Evolutionary conservation across 1,140 invertebrate species (phyloP).

Genomic region (Anthonomus grandis): DNA sequence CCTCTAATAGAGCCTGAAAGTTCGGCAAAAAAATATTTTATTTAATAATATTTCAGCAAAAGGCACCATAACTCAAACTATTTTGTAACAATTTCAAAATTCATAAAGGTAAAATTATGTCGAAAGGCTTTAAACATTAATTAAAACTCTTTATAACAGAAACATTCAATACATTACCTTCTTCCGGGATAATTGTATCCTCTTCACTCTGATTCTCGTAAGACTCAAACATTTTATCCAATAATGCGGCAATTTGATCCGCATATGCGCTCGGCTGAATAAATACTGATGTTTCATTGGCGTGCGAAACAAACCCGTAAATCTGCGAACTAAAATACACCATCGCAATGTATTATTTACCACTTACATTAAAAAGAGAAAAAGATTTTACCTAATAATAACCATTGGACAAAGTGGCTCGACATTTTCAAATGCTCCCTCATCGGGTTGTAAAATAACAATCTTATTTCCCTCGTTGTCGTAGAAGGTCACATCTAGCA

Average conservation of each 20-base stretch:
- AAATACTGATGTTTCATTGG: slow-evolving; percentile 55
- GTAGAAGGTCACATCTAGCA: slow-evolving; percentile 57
- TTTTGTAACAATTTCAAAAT: too few species aligned
- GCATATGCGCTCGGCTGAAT: slow-evolving; percentile 54
- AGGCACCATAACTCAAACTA: too few species aligned
- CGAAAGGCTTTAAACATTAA: too few species aligned
- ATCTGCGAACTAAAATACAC: slow-evolving; percentile 47
- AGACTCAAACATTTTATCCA: slow-evolving; percentile 55
- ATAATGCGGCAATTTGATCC: slow-evolving; percentile 48
- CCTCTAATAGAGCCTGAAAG: too few species aligned
- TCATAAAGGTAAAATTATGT: too few species aligned
- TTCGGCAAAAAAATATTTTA: too few species aligned
- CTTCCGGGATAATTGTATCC: slow-evolving; percentile 42
- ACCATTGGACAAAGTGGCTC: slow-evolving; percentile 55
- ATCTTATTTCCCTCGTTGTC: slow-evolving; percentile 56
- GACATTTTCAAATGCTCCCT: slow-evolving; percentile 52
- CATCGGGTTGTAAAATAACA: slow-evolving; percentile 51
- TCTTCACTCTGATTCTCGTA: slow-evolving; percentile 55
- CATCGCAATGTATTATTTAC: too few species aligned
- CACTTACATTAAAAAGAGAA: not conserved
- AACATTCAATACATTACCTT: slow-evolving; percentile 29
- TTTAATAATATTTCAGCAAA: too few species aligned
- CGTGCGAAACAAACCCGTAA: slow-evolving; percentile 52
- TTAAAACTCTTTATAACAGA: not conserved
- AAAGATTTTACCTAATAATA: slow-evolving; percentile 40